Conservation (phyloP, 2,888 invertebrate species). For the Hemicrepidius hirtus region DNA sequence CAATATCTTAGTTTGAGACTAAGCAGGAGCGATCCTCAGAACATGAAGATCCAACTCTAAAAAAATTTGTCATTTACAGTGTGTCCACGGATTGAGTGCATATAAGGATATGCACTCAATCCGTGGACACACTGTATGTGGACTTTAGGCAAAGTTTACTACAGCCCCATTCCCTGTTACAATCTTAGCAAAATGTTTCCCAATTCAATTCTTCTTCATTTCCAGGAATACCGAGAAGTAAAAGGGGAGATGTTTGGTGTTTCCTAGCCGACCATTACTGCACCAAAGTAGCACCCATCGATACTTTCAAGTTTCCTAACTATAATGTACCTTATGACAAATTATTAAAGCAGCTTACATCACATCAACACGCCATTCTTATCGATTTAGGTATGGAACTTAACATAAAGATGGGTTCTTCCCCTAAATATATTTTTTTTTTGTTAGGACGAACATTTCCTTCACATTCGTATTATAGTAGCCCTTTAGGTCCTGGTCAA, state of each 20-base stretch:
- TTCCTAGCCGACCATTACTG: constrained; percentile 90
- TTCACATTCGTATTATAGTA: constrained; percentile 93
- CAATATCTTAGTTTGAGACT: no score
- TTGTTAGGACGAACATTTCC: constrained; percentile 88
- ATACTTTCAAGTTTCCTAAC: constrained; percentile 81
- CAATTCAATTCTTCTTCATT: no score
- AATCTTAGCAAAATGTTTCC: no score
- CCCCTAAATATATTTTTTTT: constrained; percentile 66
- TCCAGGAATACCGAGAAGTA: constrained; percentile 90
- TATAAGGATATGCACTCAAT: no score
- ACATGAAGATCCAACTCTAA: no score
- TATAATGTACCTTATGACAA: constrained; percentile 87
- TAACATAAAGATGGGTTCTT: neutral
- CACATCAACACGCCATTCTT: constrained; percentile 96
- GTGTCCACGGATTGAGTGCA: no score
- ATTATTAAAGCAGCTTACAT: constrained; percentile 89
- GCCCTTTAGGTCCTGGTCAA: constrained; percentile 94
- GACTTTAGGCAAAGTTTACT: no score
- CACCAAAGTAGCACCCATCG: constrained; percentile 82
- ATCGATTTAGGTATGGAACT: constrained; percentile 86
- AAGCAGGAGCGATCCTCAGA: no score
- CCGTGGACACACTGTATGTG: no score
- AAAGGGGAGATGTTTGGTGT: constrained; percentile 94
- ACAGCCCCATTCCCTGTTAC: no score
- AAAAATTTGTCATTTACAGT: no score